Evolutionary conservation across 2,888 invertebrate species (phyloP), one percentile per base, ranked within the genome.

Genomic region (Aelia acuminata): DNA sequence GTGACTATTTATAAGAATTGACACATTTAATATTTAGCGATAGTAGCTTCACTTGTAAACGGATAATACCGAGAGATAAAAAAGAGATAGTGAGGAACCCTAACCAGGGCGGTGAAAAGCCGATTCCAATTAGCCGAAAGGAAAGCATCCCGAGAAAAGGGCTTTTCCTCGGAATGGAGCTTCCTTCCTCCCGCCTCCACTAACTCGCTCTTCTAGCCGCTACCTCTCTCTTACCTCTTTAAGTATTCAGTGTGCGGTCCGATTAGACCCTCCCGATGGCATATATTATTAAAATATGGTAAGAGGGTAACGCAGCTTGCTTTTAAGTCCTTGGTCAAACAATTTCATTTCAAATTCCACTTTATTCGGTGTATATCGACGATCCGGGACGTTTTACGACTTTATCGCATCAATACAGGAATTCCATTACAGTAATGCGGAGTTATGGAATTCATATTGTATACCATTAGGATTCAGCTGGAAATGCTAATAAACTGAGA

Each of bases 231-330:
- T 0, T 5, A 15, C 43, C 80, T 80, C n/a, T 43, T 80, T 80
- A 80, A 80, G 80, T 80, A 80, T 80, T 80, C 80, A 80, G 80
- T 80, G 43, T n/a, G 80, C 80, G 80, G 80, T 80, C 43, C 43
- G 80, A 80, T 80, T 80, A 80, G 43, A 80, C 43, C 43, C 80
- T 2, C 10, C 43, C 80, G 43, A 43, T 80, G 43, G 22, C 43
- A 80, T 80, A 80, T 80, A 80, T 80, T 80, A 80, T 80, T 80
- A 80, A 80, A 80, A 80, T 80, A 80, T 80, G 80, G 80, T 80
- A 80, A 80, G n/a, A 80, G 80, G 80, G n/a, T 43, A 43, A 80
- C 80, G n/a, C 80, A 0, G 39, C 80, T 80, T 80, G 80, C 80
- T 47, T 80, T 80, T 43, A 47, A 39, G 80, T 43, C 2, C 22